Base-by-base conservation (phyloP, 2,888 invertebrate genomes). In the Argyra leucocephala region DNA sequence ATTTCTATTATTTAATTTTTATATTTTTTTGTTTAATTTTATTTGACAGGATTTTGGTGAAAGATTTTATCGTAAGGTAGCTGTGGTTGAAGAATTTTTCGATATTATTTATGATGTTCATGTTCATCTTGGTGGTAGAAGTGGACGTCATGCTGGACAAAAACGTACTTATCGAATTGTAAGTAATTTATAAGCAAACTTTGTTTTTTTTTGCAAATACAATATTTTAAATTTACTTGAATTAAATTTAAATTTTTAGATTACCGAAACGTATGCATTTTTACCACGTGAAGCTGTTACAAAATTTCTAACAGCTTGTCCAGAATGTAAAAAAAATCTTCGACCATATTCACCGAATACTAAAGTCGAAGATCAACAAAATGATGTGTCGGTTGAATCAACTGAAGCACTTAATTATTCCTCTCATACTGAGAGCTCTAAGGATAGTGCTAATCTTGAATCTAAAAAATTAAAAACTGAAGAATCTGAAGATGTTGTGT, bases 1-100 rank as follows among this genome's bases (percentile, higher is more conserved):
- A n/a, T n/a, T n/a, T n/a, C n/a, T n/a, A n/a, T n/a, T n/a, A n/a
- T n/a, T n/a, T n/a, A n/a, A n/a, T n/a, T n/a, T n/a, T n/a, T n/a
- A n/a, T n/a, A n/a, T n/a, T n/a, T n/a, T n/a, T n/a, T 31, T 6
- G 31, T n/a, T n/a, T n/a, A 31, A 31, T 31, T 6, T 31, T 6
- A 12, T 31, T 57, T 2, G 7, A 85, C 84, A 90, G 88, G 88
- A 88, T 74, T 85, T 88, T 72, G 88, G 88, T 69, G 88, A 88
- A 66, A 86, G 88, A 64, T 86, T 89, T 21, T 95, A 90, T 80
- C 88, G 95, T 75, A 90, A 93, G 78, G 96, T 96, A 62, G 96
- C 96, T 0, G 88, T 96, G 57, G 96, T 96, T n/a, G 96, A 96
- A 81, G 93, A 96, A 76, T 96, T 96, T 83, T 96, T 95, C 78